phyloP scores from a whole-genome alignment of 2,888 invertebrate species.

The Mythimna albipuncta region DNA sequence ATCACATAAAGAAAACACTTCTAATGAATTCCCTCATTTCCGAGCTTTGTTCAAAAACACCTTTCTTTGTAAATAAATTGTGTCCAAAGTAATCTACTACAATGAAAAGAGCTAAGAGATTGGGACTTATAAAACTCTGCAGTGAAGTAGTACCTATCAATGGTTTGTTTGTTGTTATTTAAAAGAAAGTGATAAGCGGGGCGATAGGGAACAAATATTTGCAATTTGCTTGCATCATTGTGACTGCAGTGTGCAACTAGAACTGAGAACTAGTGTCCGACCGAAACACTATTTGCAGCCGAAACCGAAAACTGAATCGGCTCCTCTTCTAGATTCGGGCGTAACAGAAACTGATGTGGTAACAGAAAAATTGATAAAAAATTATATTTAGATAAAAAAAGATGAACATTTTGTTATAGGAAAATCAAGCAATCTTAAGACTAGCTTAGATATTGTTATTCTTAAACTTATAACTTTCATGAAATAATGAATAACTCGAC shows the following conservation, averaged over 20 bases:
- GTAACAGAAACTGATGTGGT: too few species aligned
- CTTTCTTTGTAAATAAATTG: background rate
- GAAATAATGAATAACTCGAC: too few species aligned
- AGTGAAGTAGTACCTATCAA: background rate
- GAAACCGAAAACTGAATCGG: too few species aligned
- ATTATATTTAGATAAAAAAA: too few species aligned
- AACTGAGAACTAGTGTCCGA: background rate
- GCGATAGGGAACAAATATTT: slow-evolving; percentile 13
- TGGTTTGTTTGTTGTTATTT: background rate
- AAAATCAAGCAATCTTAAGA: too few species aligned
- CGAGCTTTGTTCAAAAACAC: background rate
- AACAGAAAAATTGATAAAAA: too few species aligned
- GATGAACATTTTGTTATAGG: too few species aligned
- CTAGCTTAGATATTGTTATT: too few species aligned
- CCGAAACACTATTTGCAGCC: too few species aligned
- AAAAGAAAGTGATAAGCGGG: background rate
- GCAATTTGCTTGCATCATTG: slow-evolving; percentile 6
- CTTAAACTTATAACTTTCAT: too few species aligned
- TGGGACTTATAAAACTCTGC: background rate
- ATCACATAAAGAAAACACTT: background rate
- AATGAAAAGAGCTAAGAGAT: background rate
- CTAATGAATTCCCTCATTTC: background rate
- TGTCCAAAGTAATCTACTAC: background rate
- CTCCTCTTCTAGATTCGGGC: too few species aligned
- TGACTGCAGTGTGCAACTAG: background rate